Evolutionary conservation across 2,888 invertebrate species (phyloP).

Genomic region (Elegia similella): DNA sequence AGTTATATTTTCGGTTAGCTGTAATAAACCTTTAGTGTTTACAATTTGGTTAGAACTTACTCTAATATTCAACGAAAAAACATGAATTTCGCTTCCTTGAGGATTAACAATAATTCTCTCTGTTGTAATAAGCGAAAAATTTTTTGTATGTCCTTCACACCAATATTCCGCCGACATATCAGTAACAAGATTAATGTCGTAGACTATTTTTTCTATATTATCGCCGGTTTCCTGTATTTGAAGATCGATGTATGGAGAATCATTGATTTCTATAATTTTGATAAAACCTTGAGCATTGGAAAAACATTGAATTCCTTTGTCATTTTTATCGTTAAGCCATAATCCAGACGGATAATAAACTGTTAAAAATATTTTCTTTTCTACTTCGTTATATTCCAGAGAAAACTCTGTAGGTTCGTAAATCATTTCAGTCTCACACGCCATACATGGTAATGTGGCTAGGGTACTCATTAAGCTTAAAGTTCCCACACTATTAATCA

Average conservation of each 20-base stretch:
- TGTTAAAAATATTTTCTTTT: constrained; percentile 65
- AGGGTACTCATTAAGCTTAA: constrained; percentile 43
- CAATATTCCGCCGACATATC: constrained; percentile 83
- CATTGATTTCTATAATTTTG: constrained; percentile 63
- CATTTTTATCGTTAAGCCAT: constrained; percentile 67
- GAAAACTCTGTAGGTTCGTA: constrained; percentile 6
- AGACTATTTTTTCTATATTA: constrained; percentile 64
- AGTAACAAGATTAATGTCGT: constrained; percentile 71
- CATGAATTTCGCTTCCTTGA: constrained; percentile 55
- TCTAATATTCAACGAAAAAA: constrained; percentile 61
- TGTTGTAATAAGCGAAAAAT: constrained; percentile 73
- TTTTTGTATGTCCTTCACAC: constrained; percentile 83
- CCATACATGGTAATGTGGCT: constrained; percentile 55
- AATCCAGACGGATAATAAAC: constrained; percentile 80
- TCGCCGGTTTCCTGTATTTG: constrained; percentile 21
- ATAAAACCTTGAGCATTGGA: constrained; percentile 81
- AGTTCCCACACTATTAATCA: constrained; percentile 57
- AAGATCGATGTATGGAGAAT: constrained; percentile 45
- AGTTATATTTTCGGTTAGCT: constrained; percentile 42
- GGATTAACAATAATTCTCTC: constrained; percentile 76
- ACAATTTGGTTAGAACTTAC: constrained; percentile 38
- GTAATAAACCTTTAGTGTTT: constrained; percentile 34
- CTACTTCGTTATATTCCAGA: constrained; percentile 50
- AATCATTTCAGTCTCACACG: constrained; percentile 56
- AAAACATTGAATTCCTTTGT: constrained; percentile 82